Percentiles rank a stretch among this genome's conserved stretches.
phyloP scores from a whole-genome alignment of 2,888 invertebrate species.

The Ophion ellenae region DNA sequence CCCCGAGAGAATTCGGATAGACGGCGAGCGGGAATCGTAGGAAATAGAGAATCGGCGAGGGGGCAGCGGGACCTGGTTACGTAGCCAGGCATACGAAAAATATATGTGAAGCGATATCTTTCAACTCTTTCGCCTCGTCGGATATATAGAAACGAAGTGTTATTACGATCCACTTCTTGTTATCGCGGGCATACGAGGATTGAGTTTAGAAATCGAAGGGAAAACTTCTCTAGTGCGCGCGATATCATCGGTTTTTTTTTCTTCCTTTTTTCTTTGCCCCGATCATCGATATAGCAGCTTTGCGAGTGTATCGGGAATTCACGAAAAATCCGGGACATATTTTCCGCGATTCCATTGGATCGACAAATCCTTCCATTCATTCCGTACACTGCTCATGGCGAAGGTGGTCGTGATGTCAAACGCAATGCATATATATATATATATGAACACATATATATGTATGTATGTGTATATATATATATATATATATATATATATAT shows the following conservation, averaged over 20 bases:
- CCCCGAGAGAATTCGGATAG: slow-evolving; percentile 30
- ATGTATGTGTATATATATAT: slow-evolving; percentile 11
- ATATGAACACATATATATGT: slow-evolving; percentile 11
- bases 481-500: slow-evolving; percentile 16
- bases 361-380: slow-evolving; percentile 40
- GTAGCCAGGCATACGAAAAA: slow-evolving; percentile 18
- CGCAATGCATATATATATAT: slow-evolving; percentile 6
- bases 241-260: slow-evolving; percentile 18
- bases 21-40: slow-evolving; percentile 31
- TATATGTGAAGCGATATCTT: slow-evolving; percentile 48
- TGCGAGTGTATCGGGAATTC: slow-evolving; percentile 54
- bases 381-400: slow-evolving; percentile 14
- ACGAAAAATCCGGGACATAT: slow-evolving; percentile 40
- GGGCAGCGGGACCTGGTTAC: neutral
- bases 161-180: slow-evolving; percentile 59
- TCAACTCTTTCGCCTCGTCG: slow-evolving; percentile 49
- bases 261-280: neutral
- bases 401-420: slow-evolving; percentile 17
- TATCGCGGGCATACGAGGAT: slow-evolving; percentile 51
- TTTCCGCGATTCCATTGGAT: slow-evolving; percentile 51
- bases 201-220: slow-evolving; percentile 59
- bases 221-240: slow-evolving; percentile 40
- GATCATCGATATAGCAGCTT: slow-evolving; percentile 41
- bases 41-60: slow-evolving; percentile 26
- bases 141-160: slow-evolving; percentile 51